Evolutionary conservation across 2,888 invertebrate genomes (phyloP), one percentile per base, ranked within the genome.

Genomic region (Malthinus flaveolus): DNA sequence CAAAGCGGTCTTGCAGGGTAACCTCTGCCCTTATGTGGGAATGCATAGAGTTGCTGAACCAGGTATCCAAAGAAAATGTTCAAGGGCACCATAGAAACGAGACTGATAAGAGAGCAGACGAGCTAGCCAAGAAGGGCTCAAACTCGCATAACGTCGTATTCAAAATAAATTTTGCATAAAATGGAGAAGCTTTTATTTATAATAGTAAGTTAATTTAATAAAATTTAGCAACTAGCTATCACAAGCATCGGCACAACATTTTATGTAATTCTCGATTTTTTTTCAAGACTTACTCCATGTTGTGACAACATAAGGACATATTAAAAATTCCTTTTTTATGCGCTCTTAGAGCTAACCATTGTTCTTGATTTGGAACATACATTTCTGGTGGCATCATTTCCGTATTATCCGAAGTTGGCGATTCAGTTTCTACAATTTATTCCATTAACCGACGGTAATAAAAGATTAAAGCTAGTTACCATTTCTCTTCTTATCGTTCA

Each of bases 341-440:
- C 10, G 89, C 90, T 42, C 92, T 84, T 37, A 93, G 80, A 63
- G 90, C 88, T 7, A 94, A 81, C 93, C 93, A 94, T 71, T 92
- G 89, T 75, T 92, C 90, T 78, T 94, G 93, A 78, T 94, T 93
- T 1, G 93, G 93, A 7, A 94, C 93, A 74, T 93, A 94, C 93
- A 94, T 93, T 79, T 94, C 94, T 0, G 93, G 91, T 0, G 93
- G 94, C 87, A 94, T 89, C 68, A 89, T 76, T 64, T 84, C 83
- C 37, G 80, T 75, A 42, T 79, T 79, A 13, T 78, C 75, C 1
- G 79, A 77, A 58, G 75, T 72, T 7, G 76, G 73, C 0, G 78
- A 82, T 1, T 79, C 74, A 11, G 82, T 81, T 32, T 42, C 39
- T 42, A n/a, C 9, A 42, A 42, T 33, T 37, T 48, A 39, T 13